These are phyloP conservation scores for Hydropsyche betteni DNA, from an alignment of 2,888 invertebrate genomes.

Conservation along the genomic window DNA sequence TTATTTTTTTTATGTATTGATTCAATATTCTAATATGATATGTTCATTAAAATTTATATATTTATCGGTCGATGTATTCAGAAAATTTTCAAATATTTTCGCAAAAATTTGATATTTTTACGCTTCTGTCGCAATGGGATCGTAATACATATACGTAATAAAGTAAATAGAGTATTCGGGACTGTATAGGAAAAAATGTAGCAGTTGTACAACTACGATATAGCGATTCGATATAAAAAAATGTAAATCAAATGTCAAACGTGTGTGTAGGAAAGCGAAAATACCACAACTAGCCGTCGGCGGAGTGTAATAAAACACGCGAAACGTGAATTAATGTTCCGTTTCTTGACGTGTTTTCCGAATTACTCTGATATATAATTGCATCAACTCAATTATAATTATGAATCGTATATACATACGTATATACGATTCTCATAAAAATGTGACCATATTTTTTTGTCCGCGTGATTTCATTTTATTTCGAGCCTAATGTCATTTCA, in stretches of 20 bases:
- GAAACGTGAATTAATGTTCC: slow-evolving; percentile 45
- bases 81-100: too few species aligned
- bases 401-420: background rate
- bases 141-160: too few species aligned
- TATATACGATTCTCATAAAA: slow-evolving; percentile 1
- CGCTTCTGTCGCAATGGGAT: too few species aligned
- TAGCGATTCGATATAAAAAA: slow-evolving; percentile 33
- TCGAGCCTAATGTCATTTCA: background rate
- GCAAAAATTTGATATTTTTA: too few species aligned
- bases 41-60: too few species aligned
- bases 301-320: slow-evolving; percentile 43
- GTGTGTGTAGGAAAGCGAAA: slow-evolving; percentile 41
- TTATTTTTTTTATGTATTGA: too few species aligned
- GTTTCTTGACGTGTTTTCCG: slow-evolving; percentile 44
- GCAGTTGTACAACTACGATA: slow-evolving; percentile 25
- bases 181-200: slow-evolving; percentile 8
- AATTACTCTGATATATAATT: slow-evolving; percentile 39
- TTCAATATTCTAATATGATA: too few species aligned
- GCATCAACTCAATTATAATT: slow-evolving; percentile 38
- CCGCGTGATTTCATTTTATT: background rate
- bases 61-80: too few species aligned
- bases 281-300: slow-evolving; percentile 44
- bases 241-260: slow-evolving; percentile 46
- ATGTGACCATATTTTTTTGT: slow-evolving; percentile 22
- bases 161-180: too few species aligned